These are phyloP conservation scores for Hiodon tergisus DNA, from an alignment of 2,113 vertebrate species.

Conservation along the genomic window DNA sequence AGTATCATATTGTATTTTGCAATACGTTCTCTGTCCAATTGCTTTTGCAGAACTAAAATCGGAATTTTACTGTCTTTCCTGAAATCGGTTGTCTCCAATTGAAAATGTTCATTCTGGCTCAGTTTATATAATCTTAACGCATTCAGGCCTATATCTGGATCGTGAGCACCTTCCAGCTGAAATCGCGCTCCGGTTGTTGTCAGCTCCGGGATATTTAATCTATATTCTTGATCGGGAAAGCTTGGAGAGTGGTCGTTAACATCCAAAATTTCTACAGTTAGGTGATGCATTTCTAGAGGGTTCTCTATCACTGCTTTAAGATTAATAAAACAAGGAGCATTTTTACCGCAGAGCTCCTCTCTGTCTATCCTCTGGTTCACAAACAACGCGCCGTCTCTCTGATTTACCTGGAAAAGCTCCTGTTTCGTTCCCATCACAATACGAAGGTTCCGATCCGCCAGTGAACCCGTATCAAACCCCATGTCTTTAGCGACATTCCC, in stretches of 20 bases:
- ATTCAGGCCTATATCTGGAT: slow-evolving; percentile 47
- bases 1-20: slow-evolving; percentile 54
- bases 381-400: slow-evolving; percentile 48
- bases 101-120: slow-evolving; percentile 52
- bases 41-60: slow-evolving; percentile 54
- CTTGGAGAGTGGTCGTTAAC: slow-evolving; percentile 53
- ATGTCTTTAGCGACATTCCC: slow-evolving; percentile 61
- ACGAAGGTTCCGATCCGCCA: slow-evolving; percentile 50
- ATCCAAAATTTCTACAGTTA: slow-evolving; percentile 47
- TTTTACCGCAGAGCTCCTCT: slow-evolving; percentile 48
- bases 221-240: slow-evolving; percentile 45
- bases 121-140: slow-evolving; percentile 48
- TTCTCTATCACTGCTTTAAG: slow-evolving; percentile 53
- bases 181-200: slow-evolving; percentile 37
- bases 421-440: slow-evolving; percentile 49
- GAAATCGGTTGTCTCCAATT: slow-evolving; percentile 43
- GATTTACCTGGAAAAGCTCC: slow-evolving; percentile 49
- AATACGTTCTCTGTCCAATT: slow-evolving; percentile 33
- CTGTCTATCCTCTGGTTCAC: slow-evolving; percentile 48
- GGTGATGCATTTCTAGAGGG: slow-evolving; percentile 58
- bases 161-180: slow-evolving; percentile 41
- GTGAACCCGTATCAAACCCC: slow-evolving; percentile 46
- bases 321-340: slow-evolving; percentile 39
- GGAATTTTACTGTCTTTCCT: slow-evolving; percentile 47
- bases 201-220: slow-evolving; percentile 41